Percentiles rank a stretch among this genome's conserved stretches.
These are phyloP conservation scores for Nyctereutes procyonoides DNA, from an alignment of 2,113 vertebrate species.

Conservation along the genomic window DNA sequence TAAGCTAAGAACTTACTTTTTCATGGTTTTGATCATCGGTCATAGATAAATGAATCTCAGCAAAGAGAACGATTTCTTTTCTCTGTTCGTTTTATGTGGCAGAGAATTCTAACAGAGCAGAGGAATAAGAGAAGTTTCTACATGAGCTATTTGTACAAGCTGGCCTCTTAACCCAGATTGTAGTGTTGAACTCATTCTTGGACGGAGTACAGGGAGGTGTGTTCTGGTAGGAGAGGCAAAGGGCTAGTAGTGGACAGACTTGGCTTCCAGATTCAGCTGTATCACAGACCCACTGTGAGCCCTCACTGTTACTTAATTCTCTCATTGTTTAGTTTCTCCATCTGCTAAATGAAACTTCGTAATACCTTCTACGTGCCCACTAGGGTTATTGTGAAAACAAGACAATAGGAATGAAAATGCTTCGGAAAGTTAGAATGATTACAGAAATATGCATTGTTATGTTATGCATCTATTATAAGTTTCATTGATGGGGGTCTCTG, in stretches of 20 bases:
- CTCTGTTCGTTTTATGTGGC: neutral
- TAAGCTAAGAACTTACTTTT: slow-evolving; percentile 48
- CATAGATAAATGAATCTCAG: slow-evolving; percentile 21
- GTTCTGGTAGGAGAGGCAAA: neutral
- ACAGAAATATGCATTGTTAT: neutral
- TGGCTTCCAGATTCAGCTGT: neutral
- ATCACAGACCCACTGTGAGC: neutral
- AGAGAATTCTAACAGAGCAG: neutral
- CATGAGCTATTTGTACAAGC: neutral
- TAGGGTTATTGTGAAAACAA: slow-evolving; percentile 1
- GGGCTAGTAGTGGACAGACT: neutral
- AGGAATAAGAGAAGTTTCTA: neutral
- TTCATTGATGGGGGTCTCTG: neutral
- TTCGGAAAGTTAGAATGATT: slow-evolving; percentile 18
- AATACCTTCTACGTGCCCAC: neutral
- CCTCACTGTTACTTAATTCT: neutral
- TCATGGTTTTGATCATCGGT: slow-evolving; percentile 2
- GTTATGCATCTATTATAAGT: neutral
- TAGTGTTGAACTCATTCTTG: neutral
- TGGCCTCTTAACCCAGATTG: slow-evolving; percentile 35
- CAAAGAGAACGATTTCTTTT: slow-evolving; percentile 22
- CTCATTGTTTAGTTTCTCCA: neutral
- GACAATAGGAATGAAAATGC: neutral
- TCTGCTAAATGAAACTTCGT: neutral
- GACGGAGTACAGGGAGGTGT: neutral